Base-by-base conservation (phyloP, 2,888 invertebrate genomes). In the Drosophila tripunctata region DNA sequence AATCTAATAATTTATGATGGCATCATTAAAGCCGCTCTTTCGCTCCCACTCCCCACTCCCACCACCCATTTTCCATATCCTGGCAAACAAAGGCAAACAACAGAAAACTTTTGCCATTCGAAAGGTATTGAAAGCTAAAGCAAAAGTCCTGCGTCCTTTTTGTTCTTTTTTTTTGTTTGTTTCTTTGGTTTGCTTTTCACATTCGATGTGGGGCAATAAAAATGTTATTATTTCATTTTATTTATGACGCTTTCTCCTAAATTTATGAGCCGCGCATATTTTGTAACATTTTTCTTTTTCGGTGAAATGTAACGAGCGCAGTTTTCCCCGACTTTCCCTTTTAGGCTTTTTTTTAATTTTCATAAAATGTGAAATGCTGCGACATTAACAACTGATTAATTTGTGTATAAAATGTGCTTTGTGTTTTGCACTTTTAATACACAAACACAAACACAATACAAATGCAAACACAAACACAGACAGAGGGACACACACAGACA, bases 1-100 rank as follows among this genome's bases (percentile, higher is more conserved):
- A 77, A 88, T 89, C 86, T 88, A 88, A 89, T 89, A 89, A 88
- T 89, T 88, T 88, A 88, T 89, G 88, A 80, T 80, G 84, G 78
- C 77, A 75, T 88, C 85, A 86, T 85, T 87, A 87, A 80, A 83
- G 60, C 52, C 48, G 56, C 52, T 38, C 44, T 55, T 62, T 45
- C 12, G 43, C 41, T 24, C 21, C 10, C 38, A 19, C n/a, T 3
- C 17, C 47, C 35, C 22, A 33, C 17, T 33, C 35, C 22, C 30
- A 75, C 38, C 8, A 30, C 61, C 67, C 36, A 40, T n/a, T n/a
- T n/a, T n/a, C 38, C 24, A 14, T 7, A 22, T 31, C 12, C 48
- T 31, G 12, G 31, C 19, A 21, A 4, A 8, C 10, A 10, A 45
- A 44, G 10, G 15, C 33, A 56, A 54, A 40, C n/a, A 19, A 22